Evolutionary conservation across 1,140 invertebrate species (phyloP), one percentile per base, ranked within the genome.

Genomic region (Diprion similis): DNA sequence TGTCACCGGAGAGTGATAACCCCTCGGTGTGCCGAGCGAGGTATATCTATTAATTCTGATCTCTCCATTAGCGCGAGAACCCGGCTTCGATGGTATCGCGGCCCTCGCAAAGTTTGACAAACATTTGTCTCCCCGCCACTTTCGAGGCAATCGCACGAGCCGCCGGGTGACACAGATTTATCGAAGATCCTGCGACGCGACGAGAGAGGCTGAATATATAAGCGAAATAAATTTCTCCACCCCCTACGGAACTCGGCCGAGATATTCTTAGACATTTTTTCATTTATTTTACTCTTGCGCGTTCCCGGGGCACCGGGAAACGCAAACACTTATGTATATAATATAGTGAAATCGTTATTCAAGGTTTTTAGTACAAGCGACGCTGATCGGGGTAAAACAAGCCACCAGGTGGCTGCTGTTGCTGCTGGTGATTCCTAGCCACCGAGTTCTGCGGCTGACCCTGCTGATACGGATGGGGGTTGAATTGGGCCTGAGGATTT

Each of bases 381-480:
- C 51, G 51, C n/a, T 59, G 51, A 17, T 59, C 51, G n/a, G 51
- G 51, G 11, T 59, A 17, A 59, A 59, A 59, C 17, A 81, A 13
- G 11, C 78, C 79, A 0, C 17, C 69, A 0, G 76, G 74, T 13
- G 77, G 78, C 17, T 81, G 75, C n/a, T 51, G 66, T 10, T 73
- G 74, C 17, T 67, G 46, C n/a, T 72, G 51, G 45, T 78, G 17
- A 6, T 37, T 37, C 24, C 24, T 37, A 37, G 6, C 24, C 24
- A 37, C 24, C 24, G 4, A 74, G 71, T 72, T 75, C 1, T 15
- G 73, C 10, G 8, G 51, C 2, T 47, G 66, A 8, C 17, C 66
- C 18, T 10, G 73, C 66, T 46, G 1, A 65, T 78, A 13, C 72
- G 74, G 0, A 74, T 75, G 8, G 10, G 75, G 66, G 37, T 10